These are phyloP conservation scores for Euthynnus affinis DNA, from an alignment of 2,797 vertebrate genomes.

Conservation along the genomic window DNA sequence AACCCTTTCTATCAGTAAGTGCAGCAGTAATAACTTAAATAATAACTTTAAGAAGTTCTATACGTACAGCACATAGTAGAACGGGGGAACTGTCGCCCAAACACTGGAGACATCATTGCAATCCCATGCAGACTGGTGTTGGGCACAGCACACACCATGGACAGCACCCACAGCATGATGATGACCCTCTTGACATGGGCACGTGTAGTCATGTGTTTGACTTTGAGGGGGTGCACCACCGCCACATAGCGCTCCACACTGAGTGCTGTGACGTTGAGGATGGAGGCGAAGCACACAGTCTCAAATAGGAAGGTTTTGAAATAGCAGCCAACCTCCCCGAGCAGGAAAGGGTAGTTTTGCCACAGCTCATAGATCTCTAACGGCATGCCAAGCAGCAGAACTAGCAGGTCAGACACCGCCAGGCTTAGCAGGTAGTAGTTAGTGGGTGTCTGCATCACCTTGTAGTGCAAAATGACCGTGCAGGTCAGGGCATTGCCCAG, in stretches of 20 bases:
- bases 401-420: slow-evolving; percentile 84
- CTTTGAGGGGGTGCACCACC: slow-evolving; percentile 83
- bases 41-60: too few species aligned
- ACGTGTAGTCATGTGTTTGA: slow-evolving; percentile 77
- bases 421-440: slow-evolving; percentile 87
- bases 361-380: slow-evolving; percentile 86
- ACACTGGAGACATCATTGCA: slow-evolving; percentile 55
- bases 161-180: slow-evolving; percentile 78
- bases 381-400: slow-evolving; percentile 85
- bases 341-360: slow-evolving; percentile 85
- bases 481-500: slow-evolving; percentile 85
- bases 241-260: slow-evolving; percentile 86
- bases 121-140: slow-evolving; percentile 86
- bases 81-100: slow-evolving; percentile 74
- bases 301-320: slow-evolving; percentile 88
- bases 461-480: slow-evolving; percentile 79
- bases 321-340: slow-evolving; percentile 84
- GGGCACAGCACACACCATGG: slow-evolving; percentile 84
- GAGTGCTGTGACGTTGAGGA: slow-evolving; percentile 85
- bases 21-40: neutral
- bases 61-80: slow-evolving; percentile 78
- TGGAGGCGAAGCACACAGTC: slow-evolving; percentile 86
- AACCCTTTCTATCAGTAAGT: neutral
- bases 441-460: slow-evolving; percentile 85
- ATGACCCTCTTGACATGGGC: slow-evolving; percentile 83